Percentiles rank a stretch among this genome's conserved stretches.
Conservation (phyloP, 2,888 invertebrate genomes). For the Acrocyrtus sp. region DNA sequence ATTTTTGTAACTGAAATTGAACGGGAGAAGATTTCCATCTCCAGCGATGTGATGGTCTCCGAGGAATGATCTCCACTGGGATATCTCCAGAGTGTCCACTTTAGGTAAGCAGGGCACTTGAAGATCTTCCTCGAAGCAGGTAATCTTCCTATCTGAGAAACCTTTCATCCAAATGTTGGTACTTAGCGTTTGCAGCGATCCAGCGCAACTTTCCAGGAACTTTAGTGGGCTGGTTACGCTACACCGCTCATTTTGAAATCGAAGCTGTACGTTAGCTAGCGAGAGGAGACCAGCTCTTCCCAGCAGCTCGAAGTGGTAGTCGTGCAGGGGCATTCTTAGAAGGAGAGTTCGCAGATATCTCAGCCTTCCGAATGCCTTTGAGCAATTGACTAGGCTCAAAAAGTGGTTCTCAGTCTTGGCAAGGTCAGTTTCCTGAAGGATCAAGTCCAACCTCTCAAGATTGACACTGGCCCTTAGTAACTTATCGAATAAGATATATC, state of each 20-base stretch:
- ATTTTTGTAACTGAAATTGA: slow-evolving; percentile 34
- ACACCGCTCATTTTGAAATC: slow-evolving; percentile 40
- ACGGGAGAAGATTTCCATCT: slow-evolving; percentile 17
- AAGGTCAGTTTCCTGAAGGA: slow-evolving; percentile 25
- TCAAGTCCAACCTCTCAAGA: slow-evolving; percentile 35
- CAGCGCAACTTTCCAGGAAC: slow-evolving; percentile 22
- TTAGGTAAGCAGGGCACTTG: slow-evolving; percentile 35
- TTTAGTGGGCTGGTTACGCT: slow-evolving; percentile 33
- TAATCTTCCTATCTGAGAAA: slow-evolving; percentile 20
- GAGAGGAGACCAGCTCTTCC: slow-evolving; percentile 21
- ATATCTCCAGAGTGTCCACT: slow-evolving; percentile 41
- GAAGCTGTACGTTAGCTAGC: slow-evolving; percentile 24
- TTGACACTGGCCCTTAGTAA: slow-evolving; percentile 26
- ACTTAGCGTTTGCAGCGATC: slow-evolving; percentile 21
- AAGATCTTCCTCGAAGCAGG: slow-evolving; percentile 20
- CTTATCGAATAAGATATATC: slow-evolving; percentile 30
- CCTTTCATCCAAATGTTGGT: slow-evolving; percentile 37
- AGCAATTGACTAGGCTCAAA: slow-evolving; percentile 45
- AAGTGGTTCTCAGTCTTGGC: slow-evolving; percentile 44
- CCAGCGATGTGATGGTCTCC: slow-evolving; percentile 2
- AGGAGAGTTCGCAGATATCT: slow-evolving; percentile 22
- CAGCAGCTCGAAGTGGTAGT: slow-evolving; percentile 35
- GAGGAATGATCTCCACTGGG: slow-evolving; percentile 35
- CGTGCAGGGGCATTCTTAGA: slow-evolving; percentile 33
- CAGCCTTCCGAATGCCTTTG: slow-evolving; percentile 24